Percentiles rank a stretch among this genome's conserved stretches.
These are phyloP conservation scores for Albula goreensis DNA, from an alignment of 2,113 vertebrate species.

Conservation along the genomic window DNA sequence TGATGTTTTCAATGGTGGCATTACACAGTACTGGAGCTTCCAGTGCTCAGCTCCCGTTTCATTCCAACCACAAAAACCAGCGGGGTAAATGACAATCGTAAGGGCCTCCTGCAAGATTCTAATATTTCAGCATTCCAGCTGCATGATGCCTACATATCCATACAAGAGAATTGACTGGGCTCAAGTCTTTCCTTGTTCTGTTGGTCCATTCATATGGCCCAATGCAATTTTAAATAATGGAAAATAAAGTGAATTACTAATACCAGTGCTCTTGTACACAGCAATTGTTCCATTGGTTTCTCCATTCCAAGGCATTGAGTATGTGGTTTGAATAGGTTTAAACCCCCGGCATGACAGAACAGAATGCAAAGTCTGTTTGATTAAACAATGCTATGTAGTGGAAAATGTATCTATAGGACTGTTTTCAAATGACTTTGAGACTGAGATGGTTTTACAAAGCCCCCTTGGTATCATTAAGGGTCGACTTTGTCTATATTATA, in stretches of 20 bases:
- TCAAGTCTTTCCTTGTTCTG: conserved; percentile 50
- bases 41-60: conserved; percentile 44
- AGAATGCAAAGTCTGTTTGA: neutral
- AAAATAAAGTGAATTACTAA: conserved; percentile 27
- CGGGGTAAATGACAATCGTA: conserved; percentile 49
- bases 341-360: conserved; percentile 40
- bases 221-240: conserved; percentile 42
- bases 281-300: conserved; percentile 23
- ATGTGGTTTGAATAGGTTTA: conserved; percentile 16
- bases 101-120: conserved; percentile 47
- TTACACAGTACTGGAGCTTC: conserved; percentile 42
- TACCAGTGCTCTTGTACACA: conserved; percentile 30
- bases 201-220: conserved; percentile 22
- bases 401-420: neutral
- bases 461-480: conserved; percentile 34
- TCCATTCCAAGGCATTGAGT: conserved; percentile 33
- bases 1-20: conserved; percentile 55
- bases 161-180: conserved; percentile 37
- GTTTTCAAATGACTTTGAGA: neutral
- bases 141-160: conserved; percentile 52
- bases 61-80: conserved; percentile 59
- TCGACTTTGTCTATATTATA: conserved; percentile 25
- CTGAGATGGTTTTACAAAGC: conserved; percentile 15
- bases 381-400: neutral
- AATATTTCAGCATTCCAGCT: conserved; percentile 54